Evolutionary conservation across 2,797 vertebrate genomes (phyloP), one percentile per base, ranked within the genome.

Genomic region (Botia kubotai): DNA sequence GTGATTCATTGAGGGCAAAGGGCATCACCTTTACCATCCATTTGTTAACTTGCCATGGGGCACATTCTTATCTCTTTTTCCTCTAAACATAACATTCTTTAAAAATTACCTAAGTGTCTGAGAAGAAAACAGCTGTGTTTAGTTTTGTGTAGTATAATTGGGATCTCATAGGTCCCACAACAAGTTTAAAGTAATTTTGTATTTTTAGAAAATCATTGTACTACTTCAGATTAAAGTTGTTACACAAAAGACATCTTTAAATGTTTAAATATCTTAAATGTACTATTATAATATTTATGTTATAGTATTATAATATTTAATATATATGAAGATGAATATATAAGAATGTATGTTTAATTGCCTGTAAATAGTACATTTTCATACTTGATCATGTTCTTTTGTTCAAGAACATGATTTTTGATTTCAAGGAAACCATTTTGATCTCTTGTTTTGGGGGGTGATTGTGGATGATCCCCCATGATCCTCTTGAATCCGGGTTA

Each of bases 1-100:
- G 84, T 81, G 86, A 87, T 85, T 75, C 83, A 87, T 83, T 90
- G 80, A 73, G 75, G 67, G 73, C 29, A 76, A 74, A 86, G 62
- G 72, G 39, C 26, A 1, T 68, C 33, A 71, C 75, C 74, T 81
- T 72, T 75, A 16, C 46, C 19, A 23, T 36, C 23, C 19, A 11
- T 19, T 76, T 23, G 53, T 43, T 58, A 57, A 66, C 63, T 70
- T 55, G 62, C 72, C 58, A 10, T 21, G 23, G 48, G 63, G 58
- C 21, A 23, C 46, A 13, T 57, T 19, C 5, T 80, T 68, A 80
- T 68, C 70, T 74, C 16, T 43, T 70, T 33, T 67, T 0, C 36
- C 57, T 67, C 29, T 58, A 74, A 80, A 74, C 52, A 67, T 66
- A 39, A 13, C 16, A 60, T 80, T 80, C 71, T 74, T 74, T 36